Base-by-base conservation (phyloP, 2,797 vertebrate species). In the Parotocinclus haroldoi region DNA sequence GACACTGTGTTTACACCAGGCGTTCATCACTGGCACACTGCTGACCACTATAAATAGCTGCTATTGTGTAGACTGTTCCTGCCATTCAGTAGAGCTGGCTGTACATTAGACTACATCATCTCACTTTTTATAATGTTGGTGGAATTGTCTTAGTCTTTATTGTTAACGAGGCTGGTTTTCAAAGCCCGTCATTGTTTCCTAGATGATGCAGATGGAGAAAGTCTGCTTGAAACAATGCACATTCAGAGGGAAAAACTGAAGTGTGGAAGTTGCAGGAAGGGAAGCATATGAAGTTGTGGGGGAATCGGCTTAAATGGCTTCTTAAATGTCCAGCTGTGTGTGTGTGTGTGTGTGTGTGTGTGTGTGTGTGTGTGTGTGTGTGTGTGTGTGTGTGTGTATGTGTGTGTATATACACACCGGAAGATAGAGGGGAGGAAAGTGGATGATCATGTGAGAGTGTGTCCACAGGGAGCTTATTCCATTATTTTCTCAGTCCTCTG, bases 151-250 rank as follows among this genome's bases (percentile, higher is more conserved):
- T 55, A 39, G 1, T 46, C 2, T 27, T 9, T 11, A 3, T 38
- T 19, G 48, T 19, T 62, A 48, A 51, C 13, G 16, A 57, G 27
- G 27, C 27, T 27, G 5, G 27, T 27, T 27, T 27, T 27, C 2
- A 27, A 27, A 27, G 38, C 49, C 55, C 66, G 66, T 69, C 16
- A 48, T 83, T 88, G 5, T 27, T 27, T 27, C 27, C 27, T 27
- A 27, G 27, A 27, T 27, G 84, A 84, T 86, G 76, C 80, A 85
- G 66, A 19, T 79, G 60, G 62, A 82, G 74, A 72, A 76, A 82
- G 73, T 77, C 78, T 76, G 69, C 0, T 6, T 49, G 49, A 76
- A 63, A 57, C 27, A 18, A 56, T 62, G 56, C 68, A 40, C 73
- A 78, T 75, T 0, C 3, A 65, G 12, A 45, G 45, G 72, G 68